Evolutionary conservation across 2,797 vertebrate species (phyloP), one percentile per base, ranked within the genome.

Genomic region (Smutsia temminckii): DNA sequence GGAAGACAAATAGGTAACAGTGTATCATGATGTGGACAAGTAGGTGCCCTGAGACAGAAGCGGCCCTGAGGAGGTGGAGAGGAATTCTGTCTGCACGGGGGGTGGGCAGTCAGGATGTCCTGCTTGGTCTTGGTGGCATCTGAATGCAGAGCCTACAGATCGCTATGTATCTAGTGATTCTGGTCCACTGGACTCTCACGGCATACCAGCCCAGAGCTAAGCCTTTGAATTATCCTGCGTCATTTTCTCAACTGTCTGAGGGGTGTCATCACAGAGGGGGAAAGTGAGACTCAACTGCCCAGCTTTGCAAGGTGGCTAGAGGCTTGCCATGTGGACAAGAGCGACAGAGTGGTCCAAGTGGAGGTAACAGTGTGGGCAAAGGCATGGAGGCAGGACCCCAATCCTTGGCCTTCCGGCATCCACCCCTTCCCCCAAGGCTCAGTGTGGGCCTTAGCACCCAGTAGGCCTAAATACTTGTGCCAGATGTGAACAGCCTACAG

Each of bases 371-470:
- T 25, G 18, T 7, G 17, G 49, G 42, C 16, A 10, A 49, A 77
- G 18, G 12, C 51, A 2, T 0, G 4, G 71, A 69, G 63, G 53
- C 61, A 40, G 34, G 49, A 23, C 16, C 59, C n/a, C 13, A 59
- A 23, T 1, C 27, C 53, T 17, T 0, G 0, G n/a, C 5, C 4
- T 53, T 37, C 32, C n/a, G 23, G 40, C 42, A 4, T 25, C 53
- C 10, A 29, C 20, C 46, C 3, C 37, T 3, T 2, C 17, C 61
- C 27, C 42, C 17, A 11, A 63, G 64, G 46, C 55, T 57, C 37
- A 61, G 64, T 23, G 5, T 0, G 17, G 18, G 57, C 40, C 2
- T 0, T 1, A 13, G 46, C 8, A 8, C 69, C 5, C 9, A 46
- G 75, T 4, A 20, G 57, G 68, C 14, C 8, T n/a, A 23, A 17